A percentile compares a stretch with the other conserved stretches of the same genome.
Conservation (phyloP, 2,113 vertebrate species). For the Euleptes europaea region DNA sequence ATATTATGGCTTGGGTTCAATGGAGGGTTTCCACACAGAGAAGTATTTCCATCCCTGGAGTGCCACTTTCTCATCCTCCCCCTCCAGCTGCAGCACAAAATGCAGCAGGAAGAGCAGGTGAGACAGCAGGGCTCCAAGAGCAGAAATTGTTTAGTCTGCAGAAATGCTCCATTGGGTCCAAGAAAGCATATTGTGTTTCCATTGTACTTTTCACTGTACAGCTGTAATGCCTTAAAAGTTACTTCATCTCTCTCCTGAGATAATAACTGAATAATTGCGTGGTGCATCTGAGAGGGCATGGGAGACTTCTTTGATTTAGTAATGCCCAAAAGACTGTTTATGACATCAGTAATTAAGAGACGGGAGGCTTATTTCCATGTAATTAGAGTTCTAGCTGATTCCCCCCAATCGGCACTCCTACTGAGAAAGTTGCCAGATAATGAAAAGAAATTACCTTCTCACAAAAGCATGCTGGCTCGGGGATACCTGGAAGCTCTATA, state of each 20-base stretch:
- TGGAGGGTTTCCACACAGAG: too few relatives aligned
- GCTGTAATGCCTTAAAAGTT: not conserved
- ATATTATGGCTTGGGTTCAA: too few relatives aligned
- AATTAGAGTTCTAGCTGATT: conserved; percentile 20
- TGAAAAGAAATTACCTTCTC: conserved; percentile 30
- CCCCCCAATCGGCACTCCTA: conserved; percentile 24
- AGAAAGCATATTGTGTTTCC: too few relatives aligned
- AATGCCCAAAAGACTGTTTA: conserved; percentile 8
- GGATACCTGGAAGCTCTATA: conserved; percentile 5
- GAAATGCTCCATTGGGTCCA: too few relatives aligned
- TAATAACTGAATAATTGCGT: not conserved
- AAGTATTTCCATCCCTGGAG: too few relatives aligned
- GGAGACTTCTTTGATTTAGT: conserved; percentile 21
- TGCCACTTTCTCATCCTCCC: too few relatives aligned
- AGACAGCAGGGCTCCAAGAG: too few relatives aligned
- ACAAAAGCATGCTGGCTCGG: not conserved
- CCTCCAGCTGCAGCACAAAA: too few relatives aligned
- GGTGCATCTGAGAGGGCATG: not conserved
- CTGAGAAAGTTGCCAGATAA: conserved; percentile 18
- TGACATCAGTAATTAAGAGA: conserved; percentile 34
- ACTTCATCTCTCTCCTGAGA: conserved; percentile 6
- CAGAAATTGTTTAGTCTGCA: too few relatives aligned
- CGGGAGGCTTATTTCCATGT: conserved; percentile 17
- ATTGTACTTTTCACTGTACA: not conserved
- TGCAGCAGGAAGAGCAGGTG: too few relatives aligned